These are phyloP conservation scores for Eupeodes luniger DNA, from an alignment of 2,888 invertebrate genomes.

Conservation along the genomic window DNA sequence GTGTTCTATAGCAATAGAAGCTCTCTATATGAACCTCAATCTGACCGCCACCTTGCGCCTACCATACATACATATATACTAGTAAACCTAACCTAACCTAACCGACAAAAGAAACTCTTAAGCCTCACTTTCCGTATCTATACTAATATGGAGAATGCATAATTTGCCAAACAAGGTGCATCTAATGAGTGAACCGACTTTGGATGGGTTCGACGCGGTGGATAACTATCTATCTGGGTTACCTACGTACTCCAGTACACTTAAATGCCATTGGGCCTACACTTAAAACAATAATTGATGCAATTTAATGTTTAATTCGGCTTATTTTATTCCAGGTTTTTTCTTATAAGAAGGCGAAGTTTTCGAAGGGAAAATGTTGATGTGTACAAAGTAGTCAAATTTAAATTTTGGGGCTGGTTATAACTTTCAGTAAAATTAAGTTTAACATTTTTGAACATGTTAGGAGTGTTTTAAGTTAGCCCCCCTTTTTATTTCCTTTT, in stretches of 20 bases:
- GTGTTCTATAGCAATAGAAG: neutral
- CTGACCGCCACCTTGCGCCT: neutral
- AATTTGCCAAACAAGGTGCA: slow-evolving; percentile 72
- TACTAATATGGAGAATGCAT: slow-evolving; percentile 49
- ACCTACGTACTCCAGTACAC: neutral
- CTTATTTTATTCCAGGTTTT: no score
- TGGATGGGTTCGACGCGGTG: slow-evolving; percentile 58
- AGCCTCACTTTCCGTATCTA: neutral
- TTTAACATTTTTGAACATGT: no score
- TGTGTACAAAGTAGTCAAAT: no score
- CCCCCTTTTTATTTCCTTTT: no score
- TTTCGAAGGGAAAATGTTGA: no score
- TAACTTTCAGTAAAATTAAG: no score
- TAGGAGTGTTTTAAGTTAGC: no score
- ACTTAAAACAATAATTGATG: neutral
- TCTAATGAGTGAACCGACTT: slow-evolving; percentile 62
- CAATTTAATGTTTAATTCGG: neutral
- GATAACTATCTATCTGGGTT: slow-evolving; percentile 39
- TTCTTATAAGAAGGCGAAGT: neutral
- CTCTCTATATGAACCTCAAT: neutral
- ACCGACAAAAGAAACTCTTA: slow-evolving; percentile 2
- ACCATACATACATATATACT: neutral
- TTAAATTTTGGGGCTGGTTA: no score
- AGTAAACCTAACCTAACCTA: neutral
- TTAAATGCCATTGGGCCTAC: neutral